A percentile compares a stretch with the other conserved stretches of the same genome.
These are phyloP conservation scores for Salarias fasciatus DNA, from an alignment of 2,797 vertebrate genomes.

Conservation along the genomic window DNA sequence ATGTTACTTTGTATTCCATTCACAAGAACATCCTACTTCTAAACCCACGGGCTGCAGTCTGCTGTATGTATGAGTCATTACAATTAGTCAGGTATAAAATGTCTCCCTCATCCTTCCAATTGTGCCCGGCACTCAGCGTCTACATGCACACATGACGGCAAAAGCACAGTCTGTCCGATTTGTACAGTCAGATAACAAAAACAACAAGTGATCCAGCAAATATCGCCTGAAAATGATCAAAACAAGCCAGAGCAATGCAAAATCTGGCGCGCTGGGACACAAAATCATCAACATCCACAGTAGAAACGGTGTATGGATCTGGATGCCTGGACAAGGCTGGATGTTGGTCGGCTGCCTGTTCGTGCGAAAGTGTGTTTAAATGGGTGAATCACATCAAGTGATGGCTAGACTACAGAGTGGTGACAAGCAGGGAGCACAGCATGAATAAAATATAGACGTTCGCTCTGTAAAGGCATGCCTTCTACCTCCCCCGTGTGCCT, in stretches of 20 bases:
- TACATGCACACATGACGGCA: too few species aligned
- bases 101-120: neutral
- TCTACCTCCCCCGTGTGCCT: conserved; percentile 8
- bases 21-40: too few species aligned
- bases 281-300: too few species aligned
- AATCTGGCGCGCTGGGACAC: too few species aligned
- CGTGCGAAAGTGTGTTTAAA: conserved; percentile 16
- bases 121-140: neutral
- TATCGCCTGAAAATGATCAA: conserved; percentile 2
- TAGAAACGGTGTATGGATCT: too few species aligned
- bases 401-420: conserved; percentile 38
- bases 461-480: conserved; percentile 25
- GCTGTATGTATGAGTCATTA: too few species aligned
- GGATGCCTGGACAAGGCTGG: neutral
- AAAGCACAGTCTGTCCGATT: neutral
- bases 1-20: too few species aligned
- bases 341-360: conserved; percentile 7
- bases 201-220: neutral
- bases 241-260: neutral
- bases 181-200: neutral
- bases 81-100: too few species aligned
- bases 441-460: conserved; percentile 71
- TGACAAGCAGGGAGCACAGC: conserved; percentile 54
- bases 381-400: conserved; percentile 56
- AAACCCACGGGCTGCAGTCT: too few species aligned